Base-by-base conservation (phyloP, 35 echinoderm and acorn worm species). In the Eucidaris tribuloides region DNA sequence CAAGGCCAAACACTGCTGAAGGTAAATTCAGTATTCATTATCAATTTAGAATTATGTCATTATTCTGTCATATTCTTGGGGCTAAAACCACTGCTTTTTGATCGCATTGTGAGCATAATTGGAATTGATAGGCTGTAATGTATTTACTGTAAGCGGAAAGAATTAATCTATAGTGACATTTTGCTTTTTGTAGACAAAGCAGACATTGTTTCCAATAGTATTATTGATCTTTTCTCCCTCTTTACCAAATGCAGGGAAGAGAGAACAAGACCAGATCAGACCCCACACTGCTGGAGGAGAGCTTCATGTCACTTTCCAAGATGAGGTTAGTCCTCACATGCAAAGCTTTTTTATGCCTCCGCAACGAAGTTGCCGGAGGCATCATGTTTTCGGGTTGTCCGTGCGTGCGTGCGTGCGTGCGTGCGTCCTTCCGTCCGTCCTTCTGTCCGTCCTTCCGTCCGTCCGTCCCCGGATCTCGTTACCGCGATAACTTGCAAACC, bases 1-100 rank as follows among this genome's bases (percentile, higher is more conserved):
- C 91, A 14, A 88, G 91, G 36, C 91, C 91, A 18, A 93, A 93
- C 57, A 93, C 91, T 27, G 91, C 91, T 27, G 85, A 93, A 83
- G 82, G 91, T 88, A 92, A 81, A 79, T 37, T 15, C 0, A 58
- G 14, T 80, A 23, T 56, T 79, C n/a, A n/a, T n/a, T n/a, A n/a
- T n/a, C n/a, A n/a, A n/a, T n/a, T n/a, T n/a, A n/a, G n/a, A n/a
- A n/a, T n/a, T n/a, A n/a, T n/a, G n/a, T n/a, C n/a, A n/a, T n/a
- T n/a, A n/a, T 27, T 17, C 43, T 41, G 37, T 32, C 0, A 3
- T 39, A 2, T 32, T 30, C 29, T 63, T 11, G 36, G 36, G 48
- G 13, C 48, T 54, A 54, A 13, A 17, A 2, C 13, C 13, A 54
- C 0, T 54, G 2, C 13, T 54, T n/a, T 17, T 0, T 54, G 13